Evolutionary conservation across 2,797 vertebrate species (phyloP).

Genomic region (Falco cherrug): DNA sequence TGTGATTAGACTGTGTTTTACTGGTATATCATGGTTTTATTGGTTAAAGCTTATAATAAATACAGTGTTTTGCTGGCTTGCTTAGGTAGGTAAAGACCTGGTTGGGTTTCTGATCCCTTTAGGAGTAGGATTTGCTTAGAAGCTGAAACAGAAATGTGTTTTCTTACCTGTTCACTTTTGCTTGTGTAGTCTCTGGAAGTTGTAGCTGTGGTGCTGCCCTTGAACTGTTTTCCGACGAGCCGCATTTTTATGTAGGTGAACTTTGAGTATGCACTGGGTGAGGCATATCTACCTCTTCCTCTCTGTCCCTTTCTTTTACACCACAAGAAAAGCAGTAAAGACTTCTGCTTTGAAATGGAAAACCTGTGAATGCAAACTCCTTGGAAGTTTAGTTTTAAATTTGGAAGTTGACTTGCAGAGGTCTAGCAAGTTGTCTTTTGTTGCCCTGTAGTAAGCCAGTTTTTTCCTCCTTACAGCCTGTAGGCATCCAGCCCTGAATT

Average conservation of each 20-base stretch:
- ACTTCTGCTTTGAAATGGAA: neutral
- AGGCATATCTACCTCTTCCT: neutral
- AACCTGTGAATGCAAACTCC: neutral
- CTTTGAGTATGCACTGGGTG: accelerated
- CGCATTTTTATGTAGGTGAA: neutral
- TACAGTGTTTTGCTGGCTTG: neutral
- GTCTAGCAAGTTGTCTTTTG: neutral
- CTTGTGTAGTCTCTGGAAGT: neutral
- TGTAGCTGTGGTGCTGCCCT: neutral
- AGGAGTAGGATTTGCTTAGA: neutral
- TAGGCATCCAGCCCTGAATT: neutral
- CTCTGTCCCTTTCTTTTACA: neutral
- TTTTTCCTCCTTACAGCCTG: neutral
- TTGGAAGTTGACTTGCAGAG: neutral
- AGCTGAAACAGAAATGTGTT: neutral
- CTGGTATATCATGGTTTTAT: neutral
- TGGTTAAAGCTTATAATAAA: neutral
- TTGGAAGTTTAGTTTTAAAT: neutral
- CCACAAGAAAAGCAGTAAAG: neutral
- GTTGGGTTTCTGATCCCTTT: neutral
- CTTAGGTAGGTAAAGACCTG: neutral
- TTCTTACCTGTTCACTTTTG: neutral
- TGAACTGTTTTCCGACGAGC: neutral
- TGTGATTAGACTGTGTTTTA: neutral
- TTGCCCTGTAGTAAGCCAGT: neutral